phyloP scores from a whole-genome alignment of 30 jellyfish, hydroid and myxozoan genomes.

The Hydractinia symbiolongicarpus region DNA sequence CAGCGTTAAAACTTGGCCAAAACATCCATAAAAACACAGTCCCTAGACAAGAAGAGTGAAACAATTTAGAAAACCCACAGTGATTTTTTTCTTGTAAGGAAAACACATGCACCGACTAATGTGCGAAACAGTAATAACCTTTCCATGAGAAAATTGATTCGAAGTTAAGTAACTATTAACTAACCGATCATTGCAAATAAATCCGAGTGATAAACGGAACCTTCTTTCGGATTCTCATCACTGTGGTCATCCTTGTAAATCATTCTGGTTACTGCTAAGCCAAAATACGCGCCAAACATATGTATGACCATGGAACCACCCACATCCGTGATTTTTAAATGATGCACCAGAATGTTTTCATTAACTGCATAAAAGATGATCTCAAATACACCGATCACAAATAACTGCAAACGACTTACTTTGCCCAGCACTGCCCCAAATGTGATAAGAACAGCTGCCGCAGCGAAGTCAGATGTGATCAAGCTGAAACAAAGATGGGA shows the following conservation, averaged over 20 bases:
- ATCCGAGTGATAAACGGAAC: conserved; percentile 63
- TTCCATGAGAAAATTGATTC: neutral
- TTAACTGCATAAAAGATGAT: conserved; percentile 64
- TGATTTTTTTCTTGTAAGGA: neutral
- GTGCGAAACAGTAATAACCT: neutral
- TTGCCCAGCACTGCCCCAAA: conserved; percentile 96
- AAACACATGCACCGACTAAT: neutral
- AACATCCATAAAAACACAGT: conserved; percentile 79
- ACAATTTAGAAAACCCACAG: too few relatives aligned
- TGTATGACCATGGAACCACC: conserved; percentile 93
- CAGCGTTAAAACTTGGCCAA: conserved; percentile 95
- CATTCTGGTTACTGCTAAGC: conserved; percentile 70
- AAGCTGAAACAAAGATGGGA: conserved; percentile 33
- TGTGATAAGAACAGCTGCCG: conserved; percentile 88
- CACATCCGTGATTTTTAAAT: conserved; percentile 52
- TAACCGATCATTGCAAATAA: conserved; percentile 77
- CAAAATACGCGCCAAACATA: conserved; percentile 91
- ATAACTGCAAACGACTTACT: conserved; percentile 86
- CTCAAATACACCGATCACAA: conserved; percentile 65
- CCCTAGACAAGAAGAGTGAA: conserved; percentile 30
- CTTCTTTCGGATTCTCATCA: conserved; percentile 67
- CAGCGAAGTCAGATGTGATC: conserved; percentile 87
- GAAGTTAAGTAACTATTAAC: neutral
- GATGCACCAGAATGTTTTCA: conserved; percentile 65
- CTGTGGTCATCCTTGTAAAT: conserved; percentile 29